Conservation (phyloP, 92 coral and sea anemone species). For the Metridium senile region DNA sequence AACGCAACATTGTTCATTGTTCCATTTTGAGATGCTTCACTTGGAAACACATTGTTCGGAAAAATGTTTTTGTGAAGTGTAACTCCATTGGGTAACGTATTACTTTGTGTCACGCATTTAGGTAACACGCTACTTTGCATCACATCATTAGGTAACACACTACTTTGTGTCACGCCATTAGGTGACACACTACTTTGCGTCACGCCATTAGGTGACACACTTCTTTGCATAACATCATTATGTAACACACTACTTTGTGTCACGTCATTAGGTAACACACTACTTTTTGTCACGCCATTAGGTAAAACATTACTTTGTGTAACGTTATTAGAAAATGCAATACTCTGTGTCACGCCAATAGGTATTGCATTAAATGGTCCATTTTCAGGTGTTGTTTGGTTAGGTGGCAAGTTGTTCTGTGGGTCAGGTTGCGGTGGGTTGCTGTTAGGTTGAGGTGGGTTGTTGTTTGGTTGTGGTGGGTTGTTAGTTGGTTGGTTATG, state of each 20-base stretch:
- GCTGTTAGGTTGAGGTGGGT: not conserved
- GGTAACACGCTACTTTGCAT: not conserved
- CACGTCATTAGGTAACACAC: not conserved
- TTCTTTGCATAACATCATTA: not conserved
- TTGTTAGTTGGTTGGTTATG: conserved; percentile 3
- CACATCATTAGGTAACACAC: not conserved
- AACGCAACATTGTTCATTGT: not conserved
- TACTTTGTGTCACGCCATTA: not conserved
- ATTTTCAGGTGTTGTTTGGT: not conserved
- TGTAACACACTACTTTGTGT: not conserved
- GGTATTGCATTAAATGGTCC: not conserved
- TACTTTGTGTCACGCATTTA: not conserved
- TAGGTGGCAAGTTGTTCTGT: conserved; percentile 6
- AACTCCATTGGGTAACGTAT: not conserved
- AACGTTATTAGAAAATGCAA: not conserved
- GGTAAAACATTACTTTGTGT: not conserved
- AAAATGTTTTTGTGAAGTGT: not conserved
- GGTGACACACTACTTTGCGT: conserved; percentile 14
- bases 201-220: not conserved
- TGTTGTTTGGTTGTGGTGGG: not conserved
- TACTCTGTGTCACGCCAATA: not conserved
- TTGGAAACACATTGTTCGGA: too few relatives aligned
- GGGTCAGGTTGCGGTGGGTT: not conserved
- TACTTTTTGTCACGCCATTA: not conserved
- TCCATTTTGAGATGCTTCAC: not conserved